phyloP scores from a whole-genome alignment of 2,888 invertebrate species.

The Pycnomerus fuliginosus region DNA sequence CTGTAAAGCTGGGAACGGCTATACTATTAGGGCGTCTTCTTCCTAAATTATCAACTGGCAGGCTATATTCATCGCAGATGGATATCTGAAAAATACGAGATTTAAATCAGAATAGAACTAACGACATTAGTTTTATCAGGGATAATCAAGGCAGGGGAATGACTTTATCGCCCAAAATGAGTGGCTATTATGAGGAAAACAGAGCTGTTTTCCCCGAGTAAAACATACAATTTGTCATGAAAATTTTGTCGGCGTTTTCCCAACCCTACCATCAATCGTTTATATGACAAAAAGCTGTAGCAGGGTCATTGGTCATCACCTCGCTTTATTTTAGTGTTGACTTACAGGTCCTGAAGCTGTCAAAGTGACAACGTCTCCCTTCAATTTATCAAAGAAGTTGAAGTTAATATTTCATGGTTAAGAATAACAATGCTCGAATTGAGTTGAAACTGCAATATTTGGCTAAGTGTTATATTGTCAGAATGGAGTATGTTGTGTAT shows the following conservation, averaged over 20 bases:
- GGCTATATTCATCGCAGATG: slow-evolving; percentile 83
- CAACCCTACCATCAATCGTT: slow-evolving; percentile 12
- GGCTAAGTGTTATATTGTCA: no score
- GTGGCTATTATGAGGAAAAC: no score
- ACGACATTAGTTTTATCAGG: no score
- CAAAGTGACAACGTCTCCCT: not conserved
- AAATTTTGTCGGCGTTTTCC: no score
- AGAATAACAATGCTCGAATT: no score
- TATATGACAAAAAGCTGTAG: slow-evolving; percentile 1
- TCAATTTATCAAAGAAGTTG: no score
- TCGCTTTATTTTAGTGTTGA: slow-evolving; percentile 2
- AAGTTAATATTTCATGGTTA: no score
- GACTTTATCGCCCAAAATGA: slow-evolving; percentile 2
- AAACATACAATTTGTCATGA: no score
- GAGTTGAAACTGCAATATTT: no score
- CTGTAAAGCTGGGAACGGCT: slow-evolving; percentile 61
- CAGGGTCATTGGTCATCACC: slow-evolving; percentile 8
- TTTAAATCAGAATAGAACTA: no score
- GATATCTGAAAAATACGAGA: slow-evolving; percentile 67
- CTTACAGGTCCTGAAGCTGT: not conserved
- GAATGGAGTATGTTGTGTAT: no score
- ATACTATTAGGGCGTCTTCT: slow-evolving; percentile 66
- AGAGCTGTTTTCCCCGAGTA: no score
- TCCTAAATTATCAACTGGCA: slow-evolving; percentile 77
- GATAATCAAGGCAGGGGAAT: slow-evolving; percentile 1